Evolutionary conservation across 92 coral and sea anemone species (phyloP).

Genomic region (Porites divaricata): DNA sequence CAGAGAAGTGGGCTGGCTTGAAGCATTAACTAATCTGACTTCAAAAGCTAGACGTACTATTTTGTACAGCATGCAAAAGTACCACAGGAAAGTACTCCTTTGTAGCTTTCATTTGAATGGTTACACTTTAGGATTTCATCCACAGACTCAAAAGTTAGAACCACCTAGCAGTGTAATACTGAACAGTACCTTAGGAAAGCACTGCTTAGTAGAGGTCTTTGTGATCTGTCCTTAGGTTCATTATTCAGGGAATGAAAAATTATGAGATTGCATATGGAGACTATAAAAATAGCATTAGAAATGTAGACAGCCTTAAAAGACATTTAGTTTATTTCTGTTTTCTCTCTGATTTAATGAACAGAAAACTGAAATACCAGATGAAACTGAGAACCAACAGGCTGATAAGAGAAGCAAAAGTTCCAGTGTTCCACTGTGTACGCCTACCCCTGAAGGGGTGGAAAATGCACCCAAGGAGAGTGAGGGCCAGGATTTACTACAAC

Average conservation of each 20-base stretch:
- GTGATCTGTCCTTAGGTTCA: no score
- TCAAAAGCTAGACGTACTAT: no score
- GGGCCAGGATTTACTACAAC: background rate
- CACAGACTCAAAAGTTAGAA: background rate
- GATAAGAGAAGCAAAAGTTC: background rate
- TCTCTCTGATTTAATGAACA: background rate
- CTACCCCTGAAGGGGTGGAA: conserved; percentile 12
- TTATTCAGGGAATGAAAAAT: no score
- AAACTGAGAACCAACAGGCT: conserved; percentile 13
- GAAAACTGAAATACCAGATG: conserved; percentile 9
- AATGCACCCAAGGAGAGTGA: background rate
- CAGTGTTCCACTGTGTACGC: conserved; percentile 24
- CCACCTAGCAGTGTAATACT: background rate
- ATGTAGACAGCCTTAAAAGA: no score
- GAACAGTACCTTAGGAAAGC: no score
- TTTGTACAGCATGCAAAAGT: background rate
- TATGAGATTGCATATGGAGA: no score
- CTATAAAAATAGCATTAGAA: no score
- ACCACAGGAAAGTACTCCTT: background rate
- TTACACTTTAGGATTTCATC: background rate
- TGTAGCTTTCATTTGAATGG: background rate
- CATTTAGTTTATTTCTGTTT: no score
- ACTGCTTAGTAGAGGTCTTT: no score
- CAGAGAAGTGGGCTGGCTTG: no score
- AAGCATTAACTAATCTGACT: no score